Conservation (phyloP, 1,140 invertebrate genomes). For the Ptiloglossa arizonensis region DNA sequence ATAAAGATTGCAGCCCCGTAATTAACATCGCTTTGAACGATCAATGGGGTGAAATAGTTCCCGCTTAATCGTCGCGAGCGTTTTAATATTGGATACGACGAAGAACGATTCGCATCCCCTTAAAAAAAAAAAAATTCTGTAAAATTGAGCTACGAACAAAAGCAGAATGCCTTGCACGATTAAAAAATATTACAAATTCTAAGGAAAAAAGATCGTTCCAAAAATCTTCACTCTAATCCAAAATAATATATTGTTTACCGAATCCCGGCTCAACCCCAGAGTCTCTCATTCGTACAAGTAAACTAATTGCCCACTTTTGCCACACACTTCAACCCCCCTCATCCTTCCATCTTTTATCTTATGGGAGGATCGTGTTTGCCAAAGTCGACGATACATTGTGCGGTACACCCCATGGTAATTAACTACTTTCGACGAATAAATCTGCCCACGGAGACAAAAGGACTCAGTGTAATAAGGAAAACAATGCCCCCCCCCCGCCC, state of each 20-base stretch:
- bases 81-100: background rate
- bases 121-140: too few relatives aligned
- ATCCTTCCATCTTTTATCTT: too few relatives aligned
- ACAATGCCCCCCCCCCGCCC: too few relatives aligned
- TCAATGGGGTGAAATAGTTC: background rate
- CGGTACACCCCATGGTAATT: background rate
- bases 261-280: too few relatives aligned
- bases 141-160: too few relatives aligned
- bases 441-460: background rate
- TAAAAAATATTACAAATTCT: too few relatives aligned
- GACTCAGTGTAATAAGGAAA: background rate
- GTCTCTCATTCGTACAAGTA: too few relatives aligned
- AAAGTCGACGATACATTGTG: background rate
- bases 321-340: too few relatives aligned
- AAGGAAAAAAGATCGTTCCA: too few relatives aligned
- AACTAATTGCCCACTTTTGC: background rate
- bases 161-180: too few relatives aligned
- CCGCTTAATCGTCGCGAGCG: background rate
- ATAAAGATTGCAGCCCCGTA: conserved; percentile 25
- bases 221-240: too few relatives aligned
- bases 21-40: conserved; percentile 17
- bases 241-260: background rate
- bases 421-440: conserved; percentile 8
- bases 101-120: background rate
- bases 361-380: background rate